Percentiles rank a stretch among this genome's conserved stretches.
These are phyloP conservation scores for Tenthredo amoena DNA, from an alignment of 2,888 invertebrate genomes.

Conservation along the genomic window DNA sequence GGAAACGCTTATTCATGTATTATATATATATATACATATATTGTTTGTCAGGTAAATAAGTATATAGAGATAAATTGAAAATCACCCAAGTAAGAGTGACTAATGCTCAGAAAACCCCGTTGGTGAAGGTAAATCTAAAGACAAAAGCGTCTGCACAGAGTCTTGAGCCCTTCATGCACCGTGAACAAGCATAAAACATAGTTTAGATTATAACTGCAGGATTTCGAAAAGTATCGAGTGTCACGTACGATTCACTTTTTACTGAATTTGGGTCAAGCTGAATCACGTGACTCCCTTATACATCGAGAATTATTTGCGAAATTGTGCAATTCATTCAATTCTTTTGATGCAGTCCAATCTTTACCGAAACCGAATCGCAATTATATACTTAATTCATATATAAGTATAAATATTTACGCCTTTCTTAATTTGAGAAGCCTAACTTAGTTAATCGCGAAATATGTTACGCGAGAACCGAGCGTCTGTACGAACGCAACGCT, in stretches of 20 bases:
- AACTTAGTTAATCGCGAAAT: slow-evolving; percentile 9
- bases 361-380: not conserved
- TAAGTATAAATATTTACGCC: not conserved
- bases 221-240: not conserved
- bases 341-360: not conserved
- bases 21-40: not conserved
- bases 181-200: slow-evolving; percentile 16
- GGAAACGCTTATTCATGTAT: not conserved
- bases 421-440: not conserved
- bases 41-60: slow-evolving; percentile 26
- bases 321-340: not conserved
- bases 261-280: slow-evolving; percentile 15
- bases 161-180: not conserved
- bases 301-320: no score
- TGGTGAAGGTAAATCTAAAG: not conserved
- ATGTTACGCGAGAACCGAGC: not conserved
- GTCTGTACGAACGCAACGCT: slow-evolving; percentile 18
- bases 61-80: not conserved
- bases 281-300: not conserved
- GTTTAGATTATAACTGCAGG: not conserved
- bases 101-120: not conserved
- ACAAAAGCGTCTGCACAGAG: not conserved
- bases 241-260: slow-evolving; percentile 27
- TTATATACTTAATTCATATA: not conserved
- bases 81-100: not conserved